Base-by-base conservation (phyloP, 1,140 invertebrate species). In the Trichomalopsis sarcophagae region DNA sequence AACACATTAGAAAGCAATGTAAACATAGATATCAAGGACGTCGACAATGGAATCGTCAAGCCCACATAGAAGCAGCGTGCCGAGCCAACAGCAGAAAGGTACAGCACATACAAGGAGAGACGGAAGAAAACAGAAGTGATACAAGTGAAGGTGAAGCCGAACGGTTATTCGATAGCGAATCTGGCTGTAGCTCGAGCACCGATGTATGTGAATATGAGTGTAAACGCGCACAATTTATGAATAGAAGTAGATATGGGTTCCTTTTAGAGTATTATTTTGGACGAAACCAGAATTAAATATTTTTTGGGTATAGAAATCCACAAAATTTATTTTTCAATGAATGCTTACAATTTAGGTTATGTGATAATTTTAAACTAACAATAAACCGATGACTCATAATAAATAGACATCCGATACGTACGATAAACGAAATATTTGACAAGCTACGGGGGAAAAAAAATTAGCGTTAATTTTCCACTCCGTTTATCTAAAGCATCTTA, bases 291-390 rank as follows among this genome's bases (percentile, higher is more conserved):
- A 62, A n/a, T 21, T 21, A n/a, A 62, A 21, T 62, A 21, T 62
- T 62, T 62, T 62, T 21, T 21, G 17, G 17, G 17, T 6, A 4
- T 62, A 21, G 5, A 62, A 62, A 7, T 62, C 0, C 55, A 62
- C 6, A n/a, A 62, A 21, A 62, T 62, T n/a, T 7, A n/a, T 7
- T 62, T 62, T 62, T 21, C 6, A 21, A 62, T 62, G 55, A 62
- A 62, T 5, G 55, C 21, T 7, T 62, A 62, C 7, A n/a, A 62
- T 62, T 21, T 62, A 0, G 14, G 14, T 62, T 89, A n/a, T 89
- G 87, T 73, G 86, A 81, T 17, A 82, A 87, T 66, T 87, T 73
- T 55, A 85, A 85, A 81, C 23, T 84, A 30, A 85, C 84, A 1
- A 23, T 87, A n/a, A 87, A 83, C 55, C 40, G 2, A 62, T 2